A percentile compares a stretch with the other conserved stretches of the same genome.
Conservation (phyloP, 2,113 vertebrate species). For the Galbula dea region DNA sequence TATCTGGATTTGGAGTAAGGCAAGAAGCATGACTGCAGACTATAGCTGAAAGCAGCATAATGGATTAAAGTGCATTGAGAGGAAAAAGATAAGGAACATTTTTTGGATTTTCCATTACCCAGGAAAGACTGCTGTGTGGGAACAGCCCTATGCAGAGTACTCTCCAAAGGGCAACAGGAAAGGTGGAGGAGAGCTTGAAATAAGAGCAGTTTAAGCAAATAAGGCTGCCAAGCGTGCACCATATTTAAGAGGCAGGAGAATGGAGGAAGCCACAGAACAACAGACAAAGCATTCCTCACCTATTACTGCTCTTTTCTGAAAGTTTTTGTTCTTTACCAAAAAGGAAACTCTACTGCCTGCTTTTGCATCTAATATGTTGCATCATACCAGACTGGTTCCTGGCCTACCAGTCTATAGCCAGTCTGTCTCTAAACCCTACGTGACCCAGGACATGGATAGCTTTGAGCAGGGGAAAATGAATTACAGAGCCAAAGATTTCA, state of each 20-base stretch:
- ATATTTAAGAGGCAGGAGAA: background rate
- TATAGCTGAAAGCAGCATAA: background rate
- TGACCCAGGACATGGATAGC: constrained; percentile 2
- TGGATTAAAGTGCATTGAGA: background rate
- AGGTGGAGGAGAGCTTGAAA: background rate
- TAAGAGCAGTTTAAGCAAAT: background rate
- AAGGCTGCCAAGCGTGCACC: background rate
- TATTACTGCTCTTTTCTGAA: background rate
- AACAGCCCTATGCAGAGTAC: background rate
- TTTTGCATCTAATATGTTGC: constrained; percentile 5
- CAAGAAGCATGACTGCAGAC: background rate
- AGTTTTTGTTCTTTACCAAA: background rate
- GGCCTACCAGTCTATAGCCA: background rate
- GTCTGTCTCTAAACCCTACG: constrained; percentile 6
- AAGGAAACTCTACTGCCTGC: background rate
- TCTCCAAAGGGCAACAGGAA: background rate
- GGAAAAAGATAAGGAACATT: background rate
- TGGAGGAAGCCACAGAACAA: background rate
- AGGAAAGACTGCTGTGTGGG: background rate
- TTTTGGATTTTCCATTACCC: background rate
- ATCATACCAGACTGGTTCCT: background rate
- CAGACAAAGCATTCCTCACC: background rate
- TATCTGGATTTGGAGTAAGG: background rate
- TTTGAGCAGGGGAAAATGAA: constrained; percentile 19
- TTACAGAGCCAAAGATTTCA: background rate